Percentiles rank a stretch among this genome's conserved stretches.
These are phyloP conservation scores for Mormyrus proboscirostris DNA, from an alignment of 2,797 vertebrate species.

Conservation along the genomic window DNA sequence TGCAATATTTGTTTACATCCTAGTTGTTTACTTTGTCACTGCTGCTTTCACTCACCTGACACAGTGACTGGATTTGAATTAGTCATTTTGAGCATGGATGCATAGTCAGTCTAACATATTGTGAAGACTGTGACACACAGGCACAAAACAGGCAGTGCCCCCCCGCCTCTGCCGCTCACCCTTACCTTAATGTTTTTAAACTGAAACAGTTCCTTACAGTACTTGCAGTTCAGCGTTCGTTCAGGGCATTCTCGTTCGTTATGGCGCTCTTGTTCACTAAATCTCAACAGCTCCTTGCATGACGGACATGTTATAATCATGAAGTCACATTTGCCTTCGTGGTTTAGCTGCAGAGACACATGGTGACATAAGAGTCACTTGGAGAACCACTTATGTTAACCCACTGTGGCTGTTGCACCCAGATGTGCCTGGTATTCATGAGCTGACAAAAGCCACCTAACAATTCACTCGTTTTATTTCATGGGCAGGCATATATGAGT, in stretches of 20 bases:
- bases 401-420: background rate
- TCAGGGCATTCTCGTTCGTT: constrained; percentile 73
- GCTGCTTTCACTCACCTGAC: background rate
- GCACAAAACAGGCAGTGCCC: background rate
- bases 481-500: background rate
- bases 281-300: constrained; percentile 72
- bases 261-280: constrained; percentile 72
- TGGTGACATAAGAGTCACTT: background rate
- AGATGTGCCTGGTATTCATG: background rate
- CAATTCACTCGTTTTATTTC: background rate
- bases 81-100: background rate
- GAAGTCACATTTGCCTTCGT: constrained; percentile 71
- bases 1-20: background rate
- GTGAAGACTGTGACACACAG: background rate
- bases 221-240: constrained; percentile 74
- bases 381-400: background rate
- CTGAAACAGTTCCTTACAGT: constrained; percentile 71
- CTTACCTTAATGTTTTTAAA: constrained; percentile 68
- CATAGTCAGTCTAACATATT: background rate
- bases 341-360: constrained; percentile 50
- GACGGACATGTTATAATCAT: constrained; percentile 69
- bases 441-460: background rate
- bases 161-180: background rate
- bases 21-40: background rate
- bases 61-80: background rate